A percentile compares a stretch with the other conserved stretches of the same genome.
Evolutionary conservation across 2,888 invertebrate genomes (phyloP).

Genomic region (Muscina levida): DNA sequence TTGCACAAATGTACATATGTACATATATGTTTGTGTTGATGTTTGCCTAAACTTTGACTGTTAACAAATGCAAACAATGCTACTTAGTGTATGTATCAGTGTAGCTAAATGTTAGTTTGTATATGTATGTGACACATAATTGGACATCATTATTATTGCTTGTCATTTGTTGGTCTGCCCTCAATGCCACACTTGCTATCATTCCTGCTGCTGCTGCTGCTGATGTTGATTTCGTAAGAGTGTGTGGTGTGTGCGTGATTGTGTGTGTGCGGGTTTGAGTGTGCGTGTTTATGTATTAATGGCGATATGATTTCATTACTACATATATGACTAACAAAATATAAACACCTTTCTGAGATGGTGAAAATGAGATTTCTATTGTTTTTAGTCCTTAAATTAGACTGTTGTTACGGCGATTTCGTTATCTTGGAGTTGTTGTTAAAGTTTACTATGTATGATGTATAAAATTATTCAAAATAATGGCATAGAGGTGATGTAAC

Average conservation of each 20-base stretch:
- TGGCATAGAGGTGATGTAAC: no score
- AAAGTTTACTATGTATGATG: no score
- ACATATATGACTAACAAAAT: constrained; percentile 19
- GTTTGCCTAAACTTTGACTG: constrained; percentile 31
- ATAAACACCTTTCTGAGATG: constrained; percentile 1
- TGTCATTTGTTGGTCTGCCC: constrained; percentile 23
- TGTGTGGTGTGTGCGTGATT: constrained; percentile 10
- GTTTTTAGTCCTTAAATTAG: no score
- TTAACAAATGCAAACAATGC: constrained; percentile 54
- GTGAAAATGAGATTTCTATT: no score
- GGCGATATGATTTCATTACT: constrained; percentile 43
- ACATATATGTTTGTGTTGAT: neutral
- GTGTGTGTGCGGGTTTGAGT: constrained; percentile 28
- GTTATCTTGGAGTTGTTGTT: no score
- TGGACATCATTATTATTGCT: constrained; percentile 44
- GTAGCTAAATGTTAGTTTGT: no score
- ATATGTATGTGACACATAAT: constrained; percentile 36
- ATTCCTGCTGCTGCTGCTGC: constrained; percentile 26
- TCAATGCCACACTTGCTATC: constrained; percentile 9
- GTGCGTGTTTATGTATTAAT: constrained; percentile 36
- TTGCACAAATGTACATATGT: no score
- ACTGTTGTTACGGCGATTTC: no score
- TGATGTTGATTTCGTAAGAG: constrained; percentile 20
- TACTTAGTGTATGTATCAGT: no score
- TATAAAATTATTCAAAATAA: no score